Conservation (phyloP, 2,113 vertebrate genomes). For the Cathartes aura region DNA sequence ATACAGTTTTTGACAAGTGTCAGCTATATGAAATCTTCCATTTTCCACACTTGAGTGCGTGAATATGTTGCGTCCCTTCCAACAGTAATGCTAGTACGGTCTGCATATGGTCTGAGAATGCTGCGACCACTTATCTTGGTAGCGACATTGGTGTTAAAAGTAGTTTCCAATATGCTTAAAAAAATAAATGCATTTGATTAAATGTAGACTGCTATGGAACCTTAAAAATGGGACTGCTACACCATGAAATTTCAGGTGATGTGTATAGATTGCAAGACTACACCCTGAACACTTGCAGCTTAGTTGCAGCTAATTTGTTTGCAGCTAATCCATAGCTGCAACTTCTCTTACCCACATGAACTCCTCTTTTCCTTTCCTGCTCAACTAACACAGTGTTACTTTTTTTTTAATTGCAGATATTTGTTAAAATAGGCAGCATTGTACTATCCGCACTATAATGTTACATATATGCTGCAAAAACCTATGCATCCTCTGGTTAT, state of each 20-base stretch:
- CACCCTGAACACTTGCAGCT: not conserved
- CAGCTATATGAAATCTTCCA: not conserved
- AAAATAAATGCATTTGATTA: not conserved
- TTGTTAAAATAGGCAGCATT: not conserved
- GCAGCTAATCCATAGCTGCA: not conserved
- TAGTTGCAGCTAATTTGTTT: not conserved
- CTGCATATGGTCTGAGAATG: conserved; percentile 75
- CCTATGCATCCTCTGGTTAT: not conserved
- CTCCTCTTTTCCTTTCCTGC: not conserved
- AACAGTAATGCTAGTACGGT: not conserved
- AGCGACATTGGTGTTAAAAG: conserved; percentile 84
- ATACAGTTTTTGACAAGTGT: not conserved
- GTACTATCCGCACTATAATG: not conserved
- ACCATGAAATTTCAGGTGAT: not conserved
- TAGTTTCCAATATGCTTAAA: conserved; percentile 87
- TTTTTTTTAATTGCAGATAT: not conserved
- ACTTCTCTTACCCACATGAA: not conserved
- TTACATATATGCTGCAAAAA: not conserved
- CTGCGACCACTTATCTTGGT: conserved; percentile 82
- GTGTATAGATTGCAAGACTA: not conserved
- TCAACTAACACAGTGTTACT: not conserved
- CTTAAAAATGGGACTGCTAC: not conserved
- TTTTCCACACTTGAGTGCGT: accelerated
- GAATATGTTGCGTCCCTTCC: not conserved
- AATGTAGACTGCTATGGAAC: not conserved